Conservation (phyloP, 2,113 vertebrate genomes). For the Hippocampus comes region DNA sequence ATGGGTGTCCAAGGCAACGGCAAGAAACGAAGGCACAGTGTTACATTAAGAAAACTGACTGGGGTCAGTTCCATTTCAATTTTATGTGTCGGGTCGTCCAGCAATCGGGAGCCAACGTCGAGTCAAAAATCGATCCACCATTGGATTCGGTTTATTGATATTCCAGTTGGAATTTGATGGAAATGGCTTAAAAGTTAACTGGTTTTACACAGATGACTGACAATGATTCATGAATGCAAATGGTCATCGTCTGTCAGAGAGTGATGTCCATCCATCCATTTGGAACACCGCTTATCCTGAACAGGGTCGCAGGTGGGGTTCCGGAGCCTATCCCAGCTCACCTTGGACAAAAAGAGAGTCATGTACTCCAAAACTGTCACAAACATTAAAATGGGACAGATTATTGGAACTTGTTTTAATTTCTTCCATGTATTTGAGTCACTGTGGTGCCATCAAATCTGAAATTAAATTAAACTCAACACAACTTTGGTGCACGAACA, state of each 20-base stretch:
- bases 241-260: background rate
- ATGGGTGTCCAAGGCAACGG: background rate
- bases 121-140: background rate
- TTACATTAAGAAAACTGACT: slow-evolving; percentile 2
- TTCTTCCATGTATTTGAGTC: too few species aligned
- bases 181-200: background rate
- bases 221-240: background rate
- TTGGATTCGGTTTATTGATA: background rate
- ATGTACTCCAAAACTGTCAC: too few species aligned
- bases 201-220: background rate
- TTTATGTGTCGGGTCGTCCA: background rate
- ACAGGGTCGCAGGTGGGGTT: too few species aligned
- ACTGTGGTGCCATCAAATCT: too few species aligned
- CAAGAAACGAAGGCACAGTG: background rate
- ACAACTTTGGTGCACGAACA: too few species aligned
- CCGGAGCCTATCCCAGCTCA: too few species aligned
- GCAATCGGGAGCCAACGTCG: background rate
- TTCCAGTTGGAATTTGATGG: background rate
- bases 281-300: too few species aligned
- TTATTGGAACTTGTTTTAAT: background rate
- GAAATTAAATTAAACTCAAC: too few species aligned
- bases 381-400: background rate
- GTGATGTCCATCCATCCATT: too few species aligned
- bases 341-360: too few species aligned
- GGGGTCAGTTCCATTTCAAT: background rate